These are phyloP conservation scores for Papilio demoleus DNA, from an alignment of 2,888 invertebrate species.

Conservation along the genomic window DNA sequence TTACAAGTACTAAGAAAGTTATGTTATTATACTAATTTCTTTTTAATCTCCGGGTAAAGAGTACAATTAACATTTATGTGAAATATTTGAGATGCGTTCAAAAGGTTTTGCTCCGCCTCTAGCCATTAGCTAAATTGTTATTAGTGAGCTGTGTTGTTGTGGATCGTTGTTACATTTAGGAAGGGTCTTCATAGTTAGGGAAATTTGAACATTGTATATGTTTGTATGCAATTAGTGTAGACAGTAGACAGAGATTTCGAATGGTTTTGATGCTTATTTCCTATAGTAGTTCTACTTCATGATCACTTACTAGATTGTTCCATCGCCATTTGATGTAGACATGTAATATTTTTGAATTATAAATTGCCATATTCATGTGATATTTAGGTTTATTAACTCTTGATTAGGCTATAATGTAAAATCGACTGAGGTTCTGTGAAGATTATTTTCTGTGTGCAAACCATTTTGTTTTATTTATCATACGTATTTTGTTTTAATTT, in stretches of 20 bases:
- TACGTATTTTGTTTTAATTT: background rate
- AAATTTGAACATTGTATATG: background rate
- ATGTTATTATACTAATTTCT: background rate
- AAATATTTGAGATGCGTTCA: background rate
- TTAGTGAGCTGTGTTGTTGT: slow-evolving; percentile 6
- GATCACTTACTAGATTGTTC: too few relatives aligned
- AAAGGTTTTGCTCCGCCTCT: background rate
- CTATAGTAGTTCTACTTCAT: too few relatives aligned
- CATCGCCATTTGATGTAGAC: too few relatives aligned
- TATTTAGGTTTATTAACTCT: background rate
- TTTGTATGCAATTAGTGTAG: too few relatives aligned
- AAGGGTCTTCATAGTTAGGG: background rate
- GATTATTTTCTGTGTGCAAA: background rate
- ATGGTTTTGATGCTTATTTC: too few relatives aligned
- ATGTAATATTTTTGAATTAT: background rate
- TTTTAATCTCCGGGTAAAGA: background rate
- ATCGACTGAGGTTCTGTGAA: background rate
- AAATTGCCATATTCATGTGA: background rate
- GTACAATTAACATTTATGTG: background rate
- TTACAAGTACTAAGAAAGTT: too few relatives aligned
- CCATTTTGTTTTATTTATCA: background rate
- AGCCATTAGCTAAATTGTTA: slow-evolving; percentile 10
- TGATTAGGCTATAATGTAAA: background rate
- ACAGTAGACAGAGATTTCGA: too few relatives aligned
- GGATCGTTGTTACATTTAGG: slow-evolving; percentile 9